Conservation (phyloP, 2,113 vertebrate genomes). For the Alouatta palliata region DNA sequence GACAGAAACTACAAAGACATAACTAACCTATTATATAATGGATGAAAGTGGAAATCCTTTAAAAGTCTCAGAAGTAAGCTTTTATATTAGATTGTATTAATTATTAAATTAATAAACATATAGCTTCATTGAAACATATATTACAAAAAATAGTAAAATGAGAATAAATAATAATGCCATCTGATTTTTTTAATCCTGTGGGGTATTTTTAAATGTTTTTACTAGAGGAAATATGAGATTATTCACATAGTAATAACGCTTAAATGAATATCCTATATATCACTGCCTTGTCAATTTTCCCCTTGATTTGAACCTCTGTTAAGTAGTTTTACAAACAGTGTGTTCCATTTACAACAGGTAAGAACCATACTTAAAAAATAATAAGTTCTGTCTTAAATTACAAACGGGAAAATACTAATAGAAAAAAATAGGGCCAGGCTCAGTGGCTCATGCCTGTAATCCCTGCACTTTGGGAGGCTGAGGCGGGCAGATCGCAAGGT, state of each 20-base stretch:
- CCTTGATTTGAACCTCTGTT: background rate
- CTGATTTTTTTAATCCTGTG: background rate
- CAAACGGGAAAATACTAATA: background rate
- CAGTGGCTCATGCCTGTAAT: too few species aligned
- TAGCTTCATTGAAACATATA: background rate
- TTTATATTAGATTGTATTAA: background rate
- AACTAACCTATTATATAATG: slow-evolving; percentile 27
- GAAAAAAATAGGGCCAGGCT: background rate
- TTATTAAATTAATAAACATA: background rate
- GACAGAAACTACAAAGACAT: slow-evolving; percentile 43
- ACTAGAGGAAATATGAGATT: background rate
- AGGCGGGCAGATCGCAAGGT: too few species aligned
- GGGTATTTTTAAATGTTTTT: background rate
- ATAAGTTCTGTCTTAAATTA: background rate
- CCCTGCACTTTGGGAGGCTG: too few species aligned
- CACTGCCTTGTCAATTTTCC: background rate
- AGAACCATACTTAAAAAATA: background rate
- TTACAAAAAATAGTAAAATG: background rate
- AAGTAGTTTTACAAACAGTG: background rate
- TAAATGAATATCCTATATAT: background rate
- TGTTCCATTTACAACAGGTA: background rate
- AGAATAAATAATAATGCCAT: background rate
- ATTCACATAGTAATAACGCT: background rate
- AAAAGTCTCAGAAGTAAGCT: slow-evolving; percentile 30
- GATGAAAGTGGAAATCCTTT: background rate